Evolutionary conservation across 1,140 invertebrate genomes (phyloP), one percentile per base, ranked within the genome.

Genomic region (Drosophila chauvacae): DNA sequence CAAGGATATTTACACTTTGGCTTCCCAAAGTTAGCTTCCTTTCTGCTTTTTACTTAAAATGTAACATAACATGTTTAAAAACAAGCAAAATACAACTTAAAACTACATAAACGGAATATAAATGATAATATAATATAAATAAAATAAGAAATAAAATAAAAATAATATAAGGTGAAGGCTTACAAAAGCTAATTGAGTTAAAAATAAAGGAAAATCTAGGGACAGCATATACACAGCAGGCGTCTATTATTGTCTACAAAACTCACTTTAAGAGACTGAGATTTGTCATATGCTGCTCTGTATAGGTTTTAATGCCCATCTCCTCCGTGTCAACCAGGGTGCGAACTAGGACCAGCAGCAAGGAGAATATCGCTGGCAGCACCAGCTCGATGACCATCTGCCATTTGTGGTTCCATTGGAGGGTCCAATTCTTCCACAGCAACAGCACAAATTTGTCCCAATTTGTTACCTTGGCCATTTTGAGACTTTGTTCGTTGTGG

Each of bases 401-500:
- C 44, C 95, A 74, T 44, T 95, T 95, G 91, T 96, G 96, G 60
- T 96, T 93, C 93, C 94, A 95, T 93, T 97, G 96, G 23, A 97
- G 93, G 11, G 95, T 93, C 93, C 95, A 96, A 86, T 97, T 97
- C 92, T 98, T 98, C 97, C 97, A 98, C 81, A 97, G 94, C 18
- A 98, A 92, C 33, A 98, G 93, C 5, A 92, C 79, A 82, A 96
- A 95, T 86, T 95, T 95, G 56, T 94, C 91, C 83, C 90, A 93
- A 59, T 93, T 94, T 0, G 66, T 79, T 13, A 88, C 51, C 33
- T 80, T 74, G 7, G 70, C 75, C 85, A 91, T 88, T 61, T 44
- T 59, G 47, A 20, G 42, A 16, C 55, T 71, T 59, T 71, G 66
- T 50, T 72, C 37, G 69, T 26, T 60, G 42, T 28, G 45, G 53